Conservation (phyloP, 2,888 invertebrate species). For the Drosophila suboccidentalis region DNA sequence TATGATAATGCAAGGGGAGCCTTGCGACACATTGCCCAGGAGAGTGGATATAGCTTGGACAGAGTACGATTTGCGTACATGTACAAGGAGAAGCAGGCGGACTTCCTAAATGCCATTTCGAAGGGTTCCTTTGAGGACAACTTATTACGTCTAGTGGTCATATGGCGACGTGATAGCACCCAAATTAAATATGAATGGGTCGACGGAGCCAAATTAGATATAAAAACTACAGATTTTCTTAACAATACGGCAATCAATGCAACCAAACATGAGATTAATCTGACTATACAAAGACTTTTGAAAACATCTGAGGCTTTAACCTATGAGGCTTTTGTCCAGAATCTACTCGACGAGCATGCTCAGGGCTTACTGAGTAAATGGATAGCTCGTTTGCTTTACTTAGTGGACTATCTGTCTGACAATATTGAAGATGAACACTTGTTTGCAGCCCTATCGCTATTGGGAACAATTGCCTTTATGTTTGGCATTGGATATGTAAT, state of each 20-base stretch:
- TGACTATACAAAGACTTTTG: constrained; percentile 90
- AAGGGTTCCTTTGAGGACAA: constrained; percentile 88
- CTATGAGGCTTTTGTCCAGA: constrained; percentile 92
- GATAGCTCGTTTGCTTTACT: constrained; percentile 88
- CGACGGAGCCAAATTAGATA: constrained; percentile 83
- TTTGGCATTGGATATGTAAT: constrained; percentile 93
- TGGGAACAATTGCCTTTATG: constrained; percentile 92
- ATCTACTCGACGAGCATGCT: constrained; percentile 92
- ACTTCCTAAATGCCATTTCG: constrained; percentile 89
- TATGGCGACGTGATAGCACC: constrained; percentile 95
- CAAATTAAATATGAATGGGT: constrained; percentile 96
- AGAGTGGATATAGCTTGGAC: constrained; percentile 88
- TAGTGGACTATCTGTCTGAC: constrained; percentile 90
- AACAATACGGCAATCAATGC: constrained; percentile 88
- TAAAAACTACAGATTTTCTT: constrained; percentile 82
- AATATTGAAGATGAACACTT: constrained; percentile 92
- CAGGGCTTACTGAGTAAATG: constrained; percentile 90
- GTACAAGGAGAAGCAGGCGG: constrained; percentile 91
- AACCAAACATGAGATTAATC: constrained; percentile 90
- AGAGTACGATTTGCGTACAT: constrained; percentile 95
- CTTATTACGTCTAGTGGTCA: constrained; percentile 92
- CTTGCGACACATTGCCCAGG: constrained; percentile 90
- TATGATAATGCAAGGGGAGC: constrained; percentile 87
- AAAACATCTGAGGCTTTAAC: constrained; percentile 91
- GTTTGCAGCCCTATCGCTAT: constrained; percentile 91